Conservation (phyloP, 2,888 invertebrate genomes). For the Acanthococcus lagerstroemiae region DNA sequence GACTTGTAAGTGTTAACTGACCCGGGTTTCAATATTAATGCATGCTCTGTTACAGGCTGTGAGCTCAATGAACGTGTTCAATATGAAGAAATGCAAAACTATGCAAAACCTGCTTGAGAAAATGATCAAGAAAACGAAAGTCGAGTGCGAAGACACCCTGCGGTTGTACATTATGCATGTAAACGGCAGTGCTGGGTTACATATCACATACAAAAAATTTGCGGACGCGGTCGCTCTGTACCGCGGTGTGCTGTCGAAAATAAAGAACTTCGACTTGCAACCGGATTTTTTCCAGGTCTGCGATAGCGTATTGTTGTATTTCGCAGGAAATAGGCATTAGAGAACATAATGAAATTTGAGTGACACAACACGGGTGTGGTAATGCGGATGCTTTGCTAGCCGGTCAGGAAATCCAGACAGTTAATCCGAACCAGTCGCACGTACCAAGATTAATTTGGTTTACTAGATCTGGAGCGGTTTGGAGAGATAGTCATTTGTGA, state of each 20-base stretch:
- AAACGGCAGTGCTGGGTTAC: conserved; percentile 58
- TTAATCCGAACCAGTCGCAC: too few relatives aligned
- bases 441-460: too few relatives aligned
- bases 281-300: conserved; percentile 44
- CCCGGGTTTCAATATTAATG: too few relatives aligned
- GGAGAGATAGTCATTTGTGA: too few relatives aligned
- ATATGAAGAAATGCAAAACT: conserved; percentile 47
- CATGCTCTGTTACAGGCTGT: background rate
- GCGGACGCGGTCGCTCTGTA: conserved; percentile 51
- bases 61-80: background rate
- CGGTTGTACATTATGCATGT: conserved; percentile 52
- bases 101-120: conserved; percentile 57
- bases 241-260: conserved; percentile 49
- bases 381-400: too few relatives aligned
- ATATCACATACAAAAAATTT: conserved; percentile 48
- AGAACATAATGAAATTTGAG: too few relatives aligned
- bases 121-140: conserved; percentile 51
- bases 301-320: too few relatives aligned
- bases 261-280: conserved; percentile 41
- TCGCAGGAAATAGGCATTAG: too few relatives aligned
- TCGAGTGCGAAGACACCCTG: conserved; percentile 54
- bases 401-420: too few relatives aligned
- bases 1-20: too few relatives aligned
- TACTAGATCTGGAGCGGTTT: too few relatives aligned
- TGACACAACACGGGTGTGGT: too few relatives aligned